Evolutionary conservation across 2,113 vertebrate genomes (phyloP).

Genomic region (Callithrix jacchus): DNA sequence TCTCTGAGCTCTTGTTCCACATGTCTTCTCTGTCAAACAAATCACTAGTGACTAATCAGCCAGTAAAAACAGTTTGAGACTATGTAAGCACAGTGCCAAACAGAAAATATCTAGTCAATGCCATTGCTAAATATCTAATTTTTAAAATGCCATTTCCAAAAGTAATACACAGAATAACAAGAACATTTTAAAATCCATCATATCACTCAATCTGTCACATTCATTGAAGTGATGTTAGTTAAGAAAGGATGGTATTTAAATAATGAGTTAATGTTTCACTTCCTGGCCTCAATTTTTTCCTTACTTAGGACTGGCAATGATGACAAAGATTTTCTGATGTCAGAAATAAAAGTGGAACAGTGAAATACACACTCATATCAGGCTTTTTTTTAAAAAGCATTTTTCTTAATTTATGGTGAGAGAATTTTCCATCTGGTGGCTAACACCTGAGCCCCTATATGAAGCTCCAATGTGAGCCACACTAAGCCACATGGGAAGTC

Average conservation of each 20-base stretch:
- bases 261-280: slow-evolving; percentile 35
- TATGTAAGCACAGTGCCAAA: background rate
- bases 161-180: slow-evolving; percentile 40
- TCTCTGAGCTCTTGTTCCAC: background rate
- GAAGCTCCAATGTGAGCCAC: too few species aligned
- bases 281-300: background rate
- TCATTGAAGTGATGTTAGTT: slow-evolving; percentile 7
- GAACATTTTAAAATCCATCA: background rate
- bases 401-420: background rate
- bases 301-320: background rate
- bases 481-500: background rate
- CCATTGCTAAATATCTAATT: background rate
- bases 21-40: background rate
- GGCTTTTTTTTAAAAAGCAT: background rate
- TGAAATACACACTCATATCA: background rate
- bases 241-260: slow-evolving; percentile 55
- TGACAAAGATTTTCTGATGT: slow-evolving; percentile 28
- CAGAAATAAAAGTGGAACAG: background rate
- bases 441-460: background rate
- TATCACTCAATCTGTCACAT: slow-evolving; percentile 49
- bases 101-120: background rate
- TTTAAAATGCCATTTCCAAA: slow-evolving; percentile 12
- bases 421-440: background rate
- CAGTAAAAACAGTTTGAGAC: background rate
- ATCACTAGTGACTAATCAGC: background rate